phyloP scores from a whole-genome alignment of 2,888 invertebrate species.

The Mayetiola destructor region DNA sequence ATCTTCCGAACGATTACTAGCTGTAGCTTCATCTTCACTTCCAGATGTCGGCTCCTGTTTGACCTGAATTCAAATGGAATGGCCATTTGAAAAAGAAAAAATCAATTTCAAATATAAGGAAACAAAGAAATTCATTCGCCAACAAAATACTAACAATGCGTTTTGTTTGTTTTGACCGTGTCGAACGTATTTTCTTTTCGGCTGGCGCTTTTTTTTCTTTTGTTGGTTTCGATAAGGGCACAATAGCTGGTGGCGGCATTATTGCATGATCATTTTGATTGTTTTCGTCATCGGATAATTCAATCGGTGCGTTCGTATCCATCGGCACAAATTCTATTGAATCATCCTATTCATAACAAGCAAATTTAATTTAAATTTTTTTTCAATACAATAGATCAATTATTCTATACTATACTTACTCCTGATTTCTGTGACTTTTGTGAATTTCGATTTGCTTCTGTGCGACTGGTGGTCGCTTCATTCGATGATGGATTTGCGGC shows the following conservation, averaged over 20 bases:
- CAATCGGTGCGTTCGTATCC: neutral
- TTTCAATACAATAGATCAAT: too few relatives aligned
- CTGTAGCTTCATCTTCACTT: neutral
- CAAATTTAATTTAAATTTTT: neutral
- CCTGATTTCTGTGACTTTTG: neutral
- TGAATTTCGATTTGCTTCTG: neutral
- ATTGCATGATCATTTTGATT: neutral
- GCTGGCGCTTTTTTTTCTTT: slow-evolving; percentile 2
- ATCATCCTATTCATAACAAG: neutral
- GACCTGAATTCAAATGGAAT: neutral
- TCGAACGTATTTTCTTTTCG: slow-evolving; percentile 1
- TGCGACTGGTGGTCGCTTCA: too few relatives aligned
- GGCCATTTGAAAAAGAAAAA: neutral
- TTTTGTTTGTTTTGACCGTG: neutral
- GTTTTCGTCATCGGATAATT: slow-evolving; percentile 1
- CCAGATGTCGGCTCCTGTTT: neutral
- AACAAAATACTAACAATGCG: neutral
- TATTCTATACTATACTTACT: too few relatives aligned
- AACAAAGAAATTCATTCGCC: neutral
- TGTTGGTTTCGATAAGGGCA: neutral
- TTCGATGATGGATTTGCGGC: neutral
- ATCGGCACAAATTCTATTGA: neutral
- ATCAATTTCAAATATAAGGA: neutral
- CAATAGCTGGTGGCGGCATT: slow-evolving; percentile 7
- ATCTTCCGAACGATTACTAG: too few relatives aligned